Evolutionary conservation across 2,888 invertebrate genomes (phyloP).

Genomic region (Teinopalpus imperialis): DNA sequence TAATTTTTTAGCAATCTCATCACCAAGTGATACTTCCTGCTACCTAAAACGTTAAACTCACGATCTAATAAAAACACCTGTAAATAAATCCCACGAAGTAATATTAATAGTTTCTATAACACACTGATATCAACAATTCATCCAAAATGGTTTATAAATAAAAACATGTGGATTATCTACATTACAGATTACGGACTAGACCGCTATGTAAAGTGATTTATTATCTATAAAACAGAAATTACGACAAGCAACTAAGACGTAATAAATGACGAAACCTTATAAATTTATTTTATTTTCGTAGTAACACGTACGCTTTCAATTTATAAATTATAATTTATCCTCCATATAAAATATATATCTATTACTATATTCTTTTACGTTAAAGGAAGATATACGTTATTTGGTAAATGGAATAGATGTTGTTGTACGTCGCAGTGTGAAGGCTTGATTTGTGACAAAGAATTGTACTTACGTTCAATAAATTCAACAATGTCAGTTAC

Average conservation of each 20-base stretch:
- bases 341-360: background rate
- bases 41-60: no score
- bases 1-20: no score
- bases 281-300: constrained; percentile 5
- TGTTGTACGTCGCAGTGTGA: constrained; percentile 1
- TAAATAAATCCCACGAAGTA: no score
- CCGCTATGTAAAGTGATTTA: no score
- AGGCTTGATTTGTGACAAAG: constrained; percentile 11
- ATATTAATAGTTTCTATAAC: no score
- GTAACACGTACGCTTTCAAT: background rate
- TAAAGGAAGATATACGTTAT: constrained; percentile 1
- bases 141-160: no score
- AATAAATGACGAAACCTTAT: constrained; percentile 3
- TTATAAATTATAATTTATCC: background rate
- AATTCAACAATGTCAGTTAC: background rate
- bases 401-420: background rate
- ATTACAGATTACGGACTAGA: no score
- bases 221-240: background rate
- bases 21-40: no score
- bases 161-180: no score
- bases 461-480: constrained; percentile 10
- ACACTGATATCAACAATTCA: no score
- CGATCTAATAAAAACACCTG: no score
- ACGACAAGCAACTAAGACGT: background rate
- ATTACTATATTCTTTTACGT: background rate